phyloP scores from a whole-genome alignment of 2,797 vertebrate genomes.

The Cephalopachus bancanus region DNA sequence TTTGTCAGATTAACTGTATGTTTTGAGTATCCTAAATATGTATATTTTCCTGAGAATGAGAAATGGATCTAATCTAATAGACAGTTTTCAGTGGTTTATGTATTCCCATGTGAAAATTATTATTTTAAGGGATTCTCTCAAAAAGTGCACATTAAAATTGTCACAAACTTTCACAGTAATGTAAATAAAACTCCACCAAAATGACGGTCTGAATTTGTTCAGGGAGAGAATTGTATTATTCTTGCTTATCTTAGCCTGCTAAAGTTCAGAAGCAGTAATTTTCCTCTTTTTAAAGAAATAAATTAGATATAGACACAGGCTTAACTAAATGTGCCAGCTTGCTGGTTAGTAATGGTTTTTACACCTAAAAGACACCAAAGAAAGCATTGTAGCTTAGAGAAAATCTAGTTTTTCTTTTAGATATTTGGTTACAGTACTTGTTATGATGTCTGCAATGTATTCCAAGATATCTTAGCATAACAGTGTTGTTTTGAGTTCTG shows the following conservation, averaged over 20 bases:
- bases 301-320: neutral
- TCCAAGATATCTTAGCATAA: neutral
- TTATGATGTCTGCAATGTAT: neutral
- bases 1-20: neutral
- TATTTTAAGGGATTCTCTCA: conserved; percentile 60
- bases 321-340: neutral
- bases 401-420: neutral
- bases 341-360: neutral
- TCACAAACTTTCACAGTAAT: conserved; percentile 39
- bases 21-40: conserved; percentile 18
- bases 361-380: neutral
- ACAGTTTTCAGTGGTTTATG: conserved; percentile 1
- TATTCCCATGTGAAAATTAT: neutral
- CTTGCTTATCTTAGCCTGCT: neutral
- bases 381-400: neutral
- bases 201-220: conserved; percentile 51
- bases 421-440: neutral
- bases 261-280: neutral
- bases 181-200: neutral
- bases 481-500: neutral
- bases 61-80: conserved; percentile 38
- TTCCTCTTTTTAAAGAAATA: neutral
- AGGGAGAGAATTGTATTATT: neutral
- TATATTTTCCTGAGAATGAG: conserved; percentile 30
- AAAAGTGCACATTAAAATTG: conserved; percentile 25